Evolutionary conservation across 2,888 invertebrate species (phyloP), one percentile per base, ranked within the genome.

Genomic region (Callinectes sapidus): DNA sequence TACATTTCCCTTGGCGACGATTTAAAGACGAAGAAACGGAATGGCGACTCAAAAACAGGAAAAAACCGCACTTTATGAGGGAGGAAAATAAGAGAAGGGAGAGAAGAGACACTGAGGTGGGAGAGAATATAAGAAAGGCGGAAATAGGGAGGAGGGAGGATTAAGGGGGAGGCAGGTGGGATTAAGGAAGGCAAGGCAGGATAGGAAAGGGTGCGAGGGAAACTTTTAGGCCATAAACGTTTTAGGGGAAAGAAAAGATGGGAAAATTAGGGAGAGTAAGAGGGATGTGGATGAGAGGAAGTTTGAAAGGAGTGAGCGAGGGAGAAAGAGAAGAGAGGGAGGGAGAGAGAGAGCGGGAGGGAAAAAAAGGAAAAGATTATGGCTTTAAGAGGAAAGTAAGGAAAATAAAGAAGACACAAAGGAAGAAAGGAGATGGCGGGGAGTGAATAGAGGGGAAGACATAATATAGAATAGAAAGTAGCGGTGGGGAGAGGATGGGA

Each of bases 221-320:
- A 81, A 81, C 35, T 81, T 81, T 81, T 81, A 35, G 81, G 16
- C 81, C 81, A 35, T 81, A 35, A 81, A 81, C 81, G 81, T 35
- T 81, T 81, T 32, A 35, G 35, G 32, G 71, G 35, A 32, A 35
- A 81, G 81, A 81, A 81, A 81, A 35, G 35, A 81, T 35, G 81
- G 32, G 81, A 32, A 81, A 81, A 81, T 81, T 81, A 28, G 71
- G 28, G 13, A 28, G 87, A 87, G 87, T 42, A 61, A 55, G 88
- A 88, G 55, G 23, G 48, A 54, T 18, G 81, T 32, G 16, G 35
- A 81, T 35, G 81, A 16, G 32, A 35, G 13, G 35, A 81, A 81
- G 16, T 81, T 81, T 81, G 35, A 81, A 81, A 81, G 32, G 81
- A 81, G 35, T 71, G 71, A 71, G 71, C n/a, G 71, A 10, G 71